Base-by-base conservation (phyloP, 2,113 vertebrate genomes). In the Heloderma charlesbogerti region DNA sequence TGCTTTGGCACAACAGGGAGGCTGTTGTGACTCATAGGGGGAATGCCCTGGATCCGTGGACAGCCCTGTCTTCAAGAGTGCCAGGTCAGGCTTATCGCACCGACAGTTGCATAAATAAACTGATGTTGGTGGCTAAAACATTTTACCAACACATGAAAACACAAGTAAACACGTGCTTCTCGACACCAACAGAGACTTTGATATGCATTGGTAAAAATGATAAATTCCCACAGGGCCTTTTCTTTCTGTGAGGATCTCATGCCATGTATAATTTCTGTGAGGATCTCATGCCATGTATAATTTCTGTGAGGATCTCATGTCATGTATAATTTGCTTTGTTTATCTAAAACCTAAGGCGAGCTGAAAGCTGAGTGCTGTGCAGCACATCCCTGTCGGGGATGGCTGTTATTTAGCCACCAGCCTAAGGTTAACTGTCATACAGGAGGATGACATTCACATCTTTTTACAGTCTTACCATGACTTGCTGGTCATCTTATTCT, bases 361-460 rank as follows among this genome's bases (percentile, higher is more conserved):
- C 4, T 84, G 54, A 87, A 91, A 84, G 69, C 71, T 40, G 66
- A n/a, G 18, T 31, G 40, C 66, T 67, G 40, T 90, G 83, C 34
- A 93, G 63, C 88, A 75, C 48, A 2, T 60, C 3, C 48, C 25
- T 79, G 34, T 63, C 40, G 74, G 57, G n/a, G 72, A 45, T 0
- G 82, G 80, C 27, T 86, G 82, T 85, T 71, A 51, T 78, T 81
- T 0, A 60, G 0, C 48, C 34, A 84, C 8, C 74, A 91, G 84
- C 15, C 57, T 95, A 63, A 82, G 93, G n/a, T n/a, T n/a, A n/a
- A 0, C 75, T 92, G 91, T 92, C 88, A 94, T 84, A 78, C 81
- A 83, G 43, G 45, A 91, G 88, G 86, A 54, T 94, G 29, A 67
- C 29, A 92, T 88, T 93, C 93, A 79, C 15, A 95, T 94, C 88